Conservation (phyloP, 1,140 invertebrate species). For the Coelopa frigida region DNA sequence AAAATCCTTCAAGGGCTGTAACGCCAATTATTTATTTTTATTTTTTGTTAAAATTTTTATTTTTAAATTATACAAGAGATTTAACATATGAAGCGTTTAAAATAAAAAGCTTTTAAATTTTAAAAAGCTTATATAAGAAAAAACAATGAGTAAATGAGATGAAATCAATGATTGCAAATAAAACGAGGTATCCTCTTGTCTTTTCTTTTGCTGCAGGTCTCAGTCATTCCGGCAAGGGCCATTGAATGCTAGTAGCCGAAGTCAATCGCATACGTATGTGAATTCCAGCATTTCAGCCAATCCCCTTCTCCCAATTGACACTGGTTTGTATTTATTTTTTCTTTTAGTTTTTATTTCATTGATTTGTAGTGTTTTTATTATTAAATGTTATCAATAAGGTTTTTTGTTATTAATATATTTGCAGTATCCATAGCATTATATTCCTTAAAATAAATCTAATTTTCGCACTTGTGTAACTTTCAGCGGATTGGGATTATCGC, state of each 20-base stretch:
- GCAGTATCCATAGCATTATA: slow-evolving; percentile 1
- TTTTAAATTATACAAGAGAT: too few species aligned
- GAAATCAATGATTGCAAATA: slow-evolving; percentile 25
- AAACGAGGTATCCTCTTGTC: slow-evolving; percentile 51
- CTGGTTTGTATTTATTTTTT: slow-evolving; percentile 51
- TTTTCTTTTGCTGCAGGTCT: slow-evolving; percentile 72
- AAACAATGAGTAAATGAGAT: slow-evolving; percentile 12
- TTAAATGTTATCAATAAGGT: slow-evolving; percentile 10
- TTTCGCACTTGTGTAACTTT: slow-evolving; percentile 20
- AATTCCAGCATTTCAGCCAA: slow-evolving; percentile 73
- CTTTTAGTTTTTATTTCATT: slow-evolving; percentile 15
- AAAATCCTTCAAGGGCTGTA: too few species aligned
- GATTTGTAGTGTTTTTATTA: slow-evolving; percentile 15
- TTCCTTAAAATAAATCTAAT: slow-evolving; percentile 16
- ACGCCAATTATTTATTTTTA: too few species aligned
- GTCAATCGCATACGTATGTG: slow-evolving; percentile 49
- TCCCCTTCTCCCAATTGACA: slow-evolving; percentile 72
- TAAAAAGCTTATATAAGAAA: background rate
- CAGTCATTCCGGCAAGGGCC: slow-evolving; percentile 71
- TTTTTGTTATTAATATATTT: slow-evolving; percentile 9
- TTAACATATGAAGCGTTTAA: too few species aligned
- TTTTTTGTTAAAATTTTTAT: too few species aligned
- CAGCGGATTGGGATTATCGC: slow-evolving; percentile 45
- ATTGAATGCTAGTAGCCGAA: slow-evolving; percentile 49
- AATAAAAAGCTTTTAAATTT: slow-evolving; percentile 2